A percentile compares a stretch with the other conserved stretches of the same genome.
Conservation (phyloP, 2,888 invertebrate genomes). For the Danaus chrysippus region DNA sequence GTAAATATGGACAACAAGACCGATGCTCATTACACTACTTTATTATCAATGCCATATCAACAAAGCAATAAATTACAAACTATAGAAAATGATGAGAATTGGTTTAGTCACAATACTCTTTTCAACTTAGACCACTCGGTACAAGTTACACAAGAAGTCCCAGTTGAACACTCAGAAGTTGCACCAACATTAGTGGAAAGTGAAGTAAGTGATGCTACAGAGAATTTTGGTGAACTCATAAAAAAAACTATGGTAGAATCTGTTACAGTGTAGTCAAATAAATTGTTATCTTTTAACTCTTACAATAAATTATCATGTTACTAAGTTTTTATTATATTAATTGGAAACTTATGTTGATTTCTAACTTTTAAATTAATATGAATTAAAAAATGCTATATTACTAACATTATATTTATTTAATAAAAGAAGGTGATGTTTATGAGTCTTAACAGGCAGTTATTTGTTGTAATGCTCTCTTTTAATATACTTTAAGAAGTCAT, state of each 20-base stretch:
- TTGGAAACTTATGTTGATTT: constrained; percentile 39
- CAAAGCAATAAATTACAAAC: constrained; percentile 83
- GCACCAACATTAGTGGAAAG: constrained; percentile 40
- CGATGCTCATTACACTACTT: constrained; percentile 81
- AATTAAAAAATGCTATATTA: constrained; percentile 4
- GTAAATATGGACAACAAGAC: constrained; percentile 69
- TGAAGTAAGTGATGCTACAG: constrained; percentile 62
- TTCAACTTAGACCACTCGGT: constrained; percentile 62
- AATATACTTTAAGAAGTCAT: no score
- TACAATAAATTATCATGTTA: constrained; percentile 65
- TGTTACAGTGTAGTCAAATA: constrained; percentile 85
- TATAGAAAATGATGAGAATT: constrained; percentile 75
- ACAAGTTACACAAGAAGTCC: constrained; percentile 58
- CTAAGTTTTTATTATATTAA: constrained; percentile 68
- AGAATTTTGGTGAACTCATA: constrained; percentile 94
- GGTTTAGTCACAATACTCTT: constrained; percentile 71
- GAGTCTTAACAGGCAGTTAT: neutral
- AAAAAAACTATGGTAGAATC: constrained; percentile 96
- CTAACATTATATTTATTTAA: constrained; percentile 7
- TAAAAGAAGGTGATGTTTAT: constrained; percentile 4
- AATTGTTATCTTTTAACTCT: constrained; percentile 67
- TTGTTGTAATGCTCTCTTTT: no score
- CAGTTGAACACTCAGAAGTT: constrained; percentile 44
- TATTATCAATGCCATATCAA: constrained; percentile 82
- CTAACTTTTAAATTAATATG: neutral